Conservation (phyloP, 2,113 vertebrate species). For the Rattus norvegicus region GRCr8 NC_086028.1:57704501-57705000, state of each 20-base stretch:
- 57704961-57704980: background rate
- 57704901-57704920: background rate
- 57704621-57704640: background rate
- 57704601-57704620: background rate
- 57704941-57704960: background rate
- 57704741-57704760: background rate
- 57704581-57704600: slow-evolving; percentile 22
- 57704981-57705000: background rate
- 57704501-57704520: background rate
- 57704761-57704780: background rate
- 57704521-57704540: background rate
- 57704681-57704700: background rate
- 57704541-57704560: background rate
- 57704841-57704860: background rate
- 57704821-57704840: background rate
- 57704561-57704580: background rate
- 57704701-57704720: background rate
- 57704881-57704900: background rate
- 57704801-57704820: background rate
- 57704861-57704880: background rate
- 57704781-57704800: background rate
- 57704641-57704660: background rate
- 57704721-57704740: background rate
- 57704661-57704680: background rate
- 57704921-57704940: background rate